Evolutionary conservation across 1,140 invertebrate genomes (phyloP).

Genomic region (Stegodyphus dumicola): DNA sequence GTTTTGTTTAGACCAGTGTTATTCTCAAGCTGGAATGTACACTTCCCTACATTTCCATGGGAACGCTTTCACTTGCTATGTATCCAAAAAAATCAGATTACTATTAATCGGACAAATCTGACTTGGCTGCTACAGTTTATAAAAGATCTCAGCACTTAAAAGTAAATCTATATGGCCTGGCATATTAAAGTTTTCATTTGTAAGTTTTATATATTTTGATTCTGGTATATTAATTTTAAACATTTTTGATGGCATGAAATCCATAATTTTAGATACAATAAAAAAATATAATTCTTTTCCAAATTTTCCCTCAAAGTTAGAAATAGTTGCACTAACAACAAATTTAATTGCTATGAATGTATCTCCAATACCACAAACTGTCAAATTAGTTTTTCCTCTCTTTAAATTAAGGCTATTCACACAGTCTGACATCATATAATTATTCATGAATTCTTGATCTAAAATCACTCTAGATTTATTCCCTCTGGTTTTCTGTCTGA

Average conservation of each 20-base stretch:
- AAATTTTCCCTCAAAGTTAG: background rate
- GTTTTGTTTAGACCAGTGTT: too few relatives aligned
- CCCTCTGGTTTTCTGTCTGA: background rate
- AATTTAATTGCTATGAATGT: background rate
- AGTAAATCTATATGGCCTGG: too few relatives aligned
- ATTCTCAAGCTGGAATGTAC: too few relatives aligned
- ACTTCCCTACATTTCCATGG: too few relatives aligned
- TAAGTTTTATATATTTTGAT: too few relatives aligned
- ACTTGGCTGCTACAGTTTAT: too few relatives aligned
- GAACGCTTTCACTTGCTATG: too few relatives aligned
- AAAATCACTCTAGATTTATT: background rate
- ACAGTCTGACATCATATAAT: background rate
- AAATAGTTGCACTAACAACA: background rate
- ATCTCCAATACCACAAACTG: conserved; percentile 1
- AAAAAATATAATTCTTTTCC: background rate
- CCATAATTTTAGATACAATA: conserved; percentile 2
- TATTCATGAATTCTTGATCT: background rate
- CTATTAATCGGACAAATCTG: too few relatives aligned
- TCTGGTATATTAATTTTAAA: background rate
- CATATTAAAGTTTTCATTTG: too few relatives aligned
- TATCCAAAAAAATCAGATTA: too few relatives aligned
- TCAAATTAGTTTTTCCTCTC: conserved; percentile 5
- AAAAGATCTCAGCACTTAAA: too few relatives aligned
- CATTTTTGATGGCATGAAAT: too few relatives aligned
- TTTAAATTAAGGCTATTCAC: background rate